Base-by-base conservation (phyloP, 1,140 invertebrate genomes). In the Listronotus bonariensis region DNA sequence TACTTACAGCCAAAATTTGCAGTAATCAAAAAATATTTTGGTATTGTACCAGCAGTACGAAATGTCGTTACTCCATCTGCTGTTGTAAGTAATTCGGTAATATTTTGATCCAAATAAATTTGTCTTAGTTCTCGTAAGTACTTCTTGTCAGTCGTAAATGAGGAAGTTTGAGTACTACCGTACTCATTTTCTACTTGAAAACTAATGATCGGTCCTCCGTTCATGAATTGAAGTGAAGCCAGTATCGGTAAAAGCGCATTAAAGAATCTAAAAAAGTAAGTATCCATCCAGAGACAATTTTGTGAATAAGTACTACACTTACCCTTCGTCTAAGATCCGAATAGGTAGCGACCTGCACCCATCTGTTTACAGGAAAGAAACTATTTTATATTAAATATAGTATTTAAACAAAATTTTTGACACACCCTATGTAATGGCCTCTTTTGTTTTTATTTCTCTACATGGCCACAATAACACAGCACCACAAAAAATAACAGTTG, bases 191-290 rank as follows among this genome's bases (percentile, higher is more conserved):
- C 85, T 62, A 87, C 65, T 71, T 72, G 72, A 49, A 71, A 61
- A 15, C 78, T 82, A 36, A 88, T 83, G 55, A 88, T 85, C 2
- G 85, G 82, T 8, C 86, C 86, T 9, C 84, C 84, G 32, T 80
- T 76, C 0, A 74, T 77, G 70, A 83, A 82, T 75, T 85, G 83
- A 12, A 84, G 67, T 56, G 82, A 77, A n/a, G 72, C 70, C 10
- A 87, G 68, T 51, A 74, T 72, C 18, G 80, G 79, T 6, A 87
- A 67, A 0, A 87, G 70, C 36, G 80, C 67, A 18, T 76, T 73
- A 67, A 85, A 84, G 66, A 80, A 87, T 48, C 65, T 70, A 61
- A 71, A 68, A 62, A 12, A 36, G 34, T 34, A 42, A 15, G 32
- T 57, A 52, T 32, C 10, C 14, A 38, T n/a, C n/a, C n/a, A n/a